These are phyloP conservation scores for Amphiprion ocellaris DNA, from an alignment of 2,113 vertebrate species.

Conservation along the genomic window DNA sequence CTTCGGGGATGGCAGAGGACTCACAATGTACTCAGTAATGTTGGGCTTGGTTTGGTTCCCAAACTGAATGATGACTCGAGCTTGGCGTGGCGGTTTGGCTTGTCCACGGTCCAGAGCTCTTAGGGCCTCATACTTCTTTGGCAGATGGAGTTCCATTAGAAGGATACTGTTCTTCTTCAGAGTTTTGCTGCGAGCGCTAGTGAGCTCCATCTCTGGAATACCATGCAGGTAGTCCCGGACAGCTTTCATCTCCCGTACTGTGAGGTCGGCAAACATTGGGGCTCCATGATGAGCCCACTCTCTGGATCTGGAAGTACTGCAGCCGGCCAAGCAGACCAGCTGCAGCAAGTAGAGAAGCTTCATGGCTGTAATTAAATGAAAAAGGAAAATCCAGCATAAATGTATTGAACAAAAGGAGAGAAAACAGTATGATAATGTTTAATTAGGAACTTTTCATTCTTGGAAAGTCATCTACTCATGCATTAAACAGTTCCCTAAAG, in stretches of 20 bases:
- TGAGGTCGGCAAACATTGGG: slow-evolving; percentile 90
- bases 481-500: background rate
- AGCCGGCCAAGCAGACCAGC: slow-evolving; percentile 61
- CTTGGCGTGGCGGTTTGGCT: slow-evolving; percentile 84
- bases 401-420: background rate
- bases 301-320: slow-evolving; percentile 55
- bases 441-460: no score
- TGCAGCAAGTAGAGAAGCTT: slow-evolving; percentile 68
- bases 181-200: background rate
- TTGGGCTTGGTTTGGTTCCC: slow-evolving; percentile 87
- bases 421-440: no score
- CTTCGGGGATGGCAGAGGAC: slow-evolving; percentile 86
- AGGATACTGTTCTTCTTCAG: slow-evolving; percentile 90
- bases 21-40: slow-evolving; percentile 88
- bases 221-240: slow-evolving; percentile 85
- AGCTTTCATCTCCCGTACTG: slow-evolving; percentile 80
- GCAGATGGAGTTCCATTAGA: slow-evolving; percentile 90
- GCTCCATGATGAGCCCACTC: slow-evolving; percentile 84
- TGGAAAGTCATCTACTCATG: no score
- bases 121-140: slow-evolving; percentile 87
- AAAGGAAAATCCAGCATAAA: background rate
- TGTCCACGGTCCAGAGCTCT: slow-evolving; percentile 83
- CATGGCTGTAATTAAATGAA: slow-evolving; percentile 69
- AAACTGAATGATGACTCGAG: slow-evolving; percentile 88
- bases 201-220: slow-evolving; percentile 83